Evolutionary conservation across 2,888 invertebrate species (phyloP), one percentile per base, ranked within the genome.

Genomic region (Chrysolina haemoptera): DNA sequence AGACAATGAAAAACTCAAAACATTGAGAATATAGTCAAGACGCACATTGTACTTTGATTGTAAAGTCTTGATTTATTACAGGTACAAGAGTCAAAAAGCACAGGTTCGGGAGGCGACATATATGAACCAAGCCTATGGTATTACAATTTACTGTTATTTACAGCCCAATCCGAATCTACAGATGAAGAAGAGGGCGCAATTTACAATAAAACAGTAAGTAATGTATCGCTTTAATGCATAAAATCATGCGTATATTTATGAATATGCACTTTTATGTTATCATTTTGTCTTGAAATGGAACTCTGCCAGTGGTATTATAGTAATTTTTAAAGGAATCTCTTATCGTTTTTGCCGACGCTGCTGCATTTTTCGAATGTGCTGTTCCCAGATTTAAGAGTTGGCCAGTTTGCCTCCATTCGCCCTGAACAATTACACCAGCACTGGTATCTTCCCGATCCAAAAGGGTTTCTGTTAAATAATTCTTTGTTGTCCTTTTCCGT

Each of bases 401-500:
- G 59, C 67, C 71, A 27, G 14, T 71, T 73, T 76, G 76, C 55
- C 78, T 74, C 78, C 76, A 76, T 73, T 74, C 69, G 12, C 68
- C 67, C 48, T 59, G 69, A 27, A 27, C 27, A 62, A 62, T 59
- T 27, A 72, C 27, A 40, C 14, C 69, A 40, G 74, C 70, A 64
- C 35, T 77, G 35, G 41, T 68, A 62, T 75, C 75, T 62, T 75
- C 75, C 48, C 55, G 70, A 69, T 75, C 69, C n/a, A 77, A 70
- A 75, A 27, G 46, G n/a, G 43, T 72, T 62, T 75, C 74, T 65
- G 73, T 65, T 43, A 76, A 48, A 22, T 75, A 76, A 62, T 64
- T 55, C 8, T 27, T 73, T 71, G 66, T 71, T 18, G 70, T 55
- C 70, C 48, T 64, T 50, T 27, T 27, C 27, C 27, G 27, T 63